Evolutionary conservation across 2,888 invertebrate genomes (phyloP).

Genomic region (Heliconius erato): DNA sequence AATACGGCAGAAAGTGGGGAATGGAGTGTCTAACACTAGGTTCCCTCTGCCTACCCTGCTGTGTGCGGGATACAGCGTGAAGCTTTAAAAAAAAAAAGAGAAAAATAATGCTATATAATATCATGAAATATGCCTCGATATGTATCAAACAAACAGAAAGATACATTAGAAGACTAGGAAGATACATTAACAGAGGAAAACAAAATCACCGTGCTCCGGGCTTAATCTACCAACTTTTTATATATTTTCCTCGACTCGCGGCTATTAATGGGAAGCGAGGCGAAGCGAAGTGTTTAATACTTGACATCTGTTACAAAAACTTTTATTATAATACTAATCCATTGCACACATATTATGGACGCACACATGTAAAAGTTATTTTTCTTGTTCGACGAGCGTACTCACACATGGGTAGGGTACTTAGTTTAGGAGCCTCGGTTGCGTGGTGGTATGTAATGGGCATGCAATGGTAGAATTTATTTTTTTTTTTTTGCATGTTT

Average conservation of each 20-base stretch:
- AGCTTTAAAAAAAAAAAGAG: too few species aligned
- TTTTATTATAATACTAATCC: slow-evolving; percentile 86
- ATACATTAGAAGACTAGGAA: slow-evolving; percentile 36
- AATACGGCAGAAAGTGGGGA: too few species aligned
- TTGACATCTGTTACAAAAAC: slow-evolving; percentile 86
- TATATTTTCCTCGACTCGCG: slow-evolving; percentile 79
- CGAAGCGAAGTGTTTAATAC: slow-evolving; percentile 80
- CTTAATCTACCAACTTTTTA: slow-evolving; percentile 83
- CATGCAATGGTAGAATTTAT: slow-evolving; percentile 48
- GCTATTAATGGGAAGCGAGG: slow-evolving; percentile 78
- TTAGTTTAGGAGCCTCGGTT: slow-evolving; percentile 78
- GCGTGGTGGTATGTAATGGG: slow-evolving; percentile 66
- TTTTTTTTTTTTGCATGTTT: background rate
- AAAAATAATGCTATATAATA: background rate
- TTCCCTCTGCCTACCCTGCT: too few species aligned
- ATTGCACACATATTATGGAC: slow-evolving; percentile 74
- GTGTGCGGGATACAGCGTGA: too few species aligned
- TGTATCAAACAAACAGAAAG: slow-evolving; percentile 39
- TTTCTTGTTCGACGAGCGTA: slow-evolving; percentile 58
- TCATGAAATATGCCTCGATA: slow-evolving; percentile 24
- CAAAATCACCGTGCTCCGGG: slow-evolving; percentile 66
- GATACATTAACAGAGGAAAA: slow-evolving; percentile 53
- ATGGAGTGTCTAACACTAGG: too few species aligned
- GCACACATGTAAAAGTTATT: slow-evolving; percentile 60
- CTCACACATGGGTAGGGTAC: slow-evolving; percentile 75